Evolutionary conservation across 2,888 invertebrate genomes (phyloP).

Genomic region (Andrena minutula): DNA sequence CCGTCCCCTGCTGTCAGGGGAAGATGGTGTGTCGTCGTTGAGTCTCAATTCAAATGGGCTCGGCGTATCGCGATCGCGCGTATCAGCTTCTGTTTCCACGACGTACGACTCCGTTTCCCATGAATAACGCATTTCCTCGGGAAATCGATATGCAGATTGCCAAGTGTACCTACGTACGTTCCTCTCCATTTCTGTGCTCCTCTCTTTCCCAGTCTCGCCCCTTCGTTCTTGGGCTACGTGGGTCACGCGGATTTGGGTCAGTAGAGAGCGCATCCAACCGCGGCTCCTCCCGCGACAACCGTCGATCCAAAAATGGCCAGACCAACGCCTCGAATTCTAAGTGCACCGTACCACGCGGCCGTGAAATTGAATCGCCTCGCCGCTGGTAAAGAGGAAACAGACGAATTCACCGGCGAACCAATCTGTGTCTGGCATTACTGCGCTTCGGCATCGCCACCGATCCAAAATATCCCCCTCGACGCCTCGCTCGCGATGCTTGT

Average conservation of each 20-base stretch:
- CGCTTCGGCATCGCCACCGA: not conserved
- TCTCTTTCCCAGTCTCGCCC: constrained; percentile 18
- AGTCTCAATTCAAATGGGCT: constrained; percentile 70
- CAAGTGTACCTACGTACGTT: constrained; percentile 58
- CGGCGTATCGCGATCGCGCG: constrained; percentile 71
- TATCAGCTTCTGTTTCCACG: constrained; percentile 74
- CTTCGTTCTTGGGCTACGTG: constrained; percentile 22
- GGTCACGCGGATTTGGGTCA: constrained; percentile 66
- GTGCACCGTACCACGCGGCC: constrained; percentile 28
- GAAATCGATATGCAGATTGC: constrained; percentile 77
- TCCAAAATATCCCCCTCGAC: not conserved
- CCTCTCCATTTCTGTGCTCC: constrained; percentile 24
- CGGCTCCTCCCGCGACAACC: not conserved
- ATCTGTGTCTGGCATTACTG: not conserved
- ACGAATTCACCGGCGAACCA: constrained; percentile 4
- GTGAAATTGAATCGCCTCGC: constrained; percentile 67
- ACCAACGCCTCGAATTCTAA: constrained; percentile 14
- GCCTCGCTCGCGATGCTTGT: not conserved
- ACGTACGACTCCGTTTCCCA: constrained; percentile 72
- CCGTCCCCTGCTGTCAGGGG: constrained; percentile 38
- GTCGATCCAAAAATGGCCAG: constrained; percentile 22
- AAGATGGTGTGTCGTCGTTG: constrained; percentile 64
- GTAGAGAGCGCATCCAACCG: constrained; percentile 52
- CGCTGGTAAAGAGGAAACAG: constrained; percentile 50
- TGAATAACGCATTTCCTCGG: constrained; percentile 76